phyloP scores from a whole-genome alignment of 2,113 vertebrate genomes.

The Nettapus auritus region DNA sequence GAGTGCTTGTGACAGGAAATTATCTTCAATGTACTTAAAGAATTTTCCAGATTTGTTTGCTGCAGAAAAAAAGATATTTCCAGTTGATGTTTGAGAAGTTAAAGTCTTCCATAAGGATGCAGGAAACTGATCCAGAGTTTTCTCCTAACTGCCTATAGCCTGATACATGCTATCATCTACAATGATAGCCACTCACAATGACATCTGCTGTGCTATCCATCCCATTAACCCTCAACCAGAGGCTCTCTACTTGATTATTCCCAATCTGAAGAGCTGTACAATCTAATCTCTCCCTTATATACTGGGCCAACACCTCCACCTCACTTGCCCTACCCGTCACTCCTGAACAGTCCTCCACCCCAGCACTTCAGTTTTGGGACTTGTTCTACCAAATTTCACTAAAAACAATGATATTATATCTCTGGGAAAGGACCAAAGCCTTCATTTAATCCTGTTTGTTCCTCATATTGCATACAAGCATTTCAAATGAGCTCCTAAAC shows the following conservation, averaged over 20 bases:
- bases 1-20: no score
- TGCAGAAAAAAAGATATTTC: no score
- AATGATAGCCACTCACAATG: neutral
- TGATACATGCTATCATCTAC: no score
- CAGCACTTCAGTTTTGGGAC: neutral
- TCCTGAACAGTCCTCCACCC: neutral
- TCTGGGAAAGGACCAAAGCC: neutral
- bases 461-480: neutral
- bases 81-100: no score
- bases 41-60: no score
- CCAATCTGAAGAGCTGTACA: neutral
- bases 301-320: neutral
- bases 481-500: neutral
- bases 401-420: neutral
- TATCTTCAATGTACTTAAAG: no score
- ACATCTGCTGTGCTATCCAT: neutral
- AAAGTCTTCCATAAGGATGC: no score
- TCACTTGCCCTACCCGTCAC: neutral
- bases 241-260: neutral
- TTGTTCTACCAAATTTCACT: neutral
- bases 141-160: no score
- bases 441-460: neutral
- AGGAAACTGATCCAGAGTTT: no score
- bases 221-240: no score
- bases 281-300: neutral